phyloP scores from a whole-genome alignment of 2,113 vertebrate genomes.

The Delphinus delphis region DNA sequence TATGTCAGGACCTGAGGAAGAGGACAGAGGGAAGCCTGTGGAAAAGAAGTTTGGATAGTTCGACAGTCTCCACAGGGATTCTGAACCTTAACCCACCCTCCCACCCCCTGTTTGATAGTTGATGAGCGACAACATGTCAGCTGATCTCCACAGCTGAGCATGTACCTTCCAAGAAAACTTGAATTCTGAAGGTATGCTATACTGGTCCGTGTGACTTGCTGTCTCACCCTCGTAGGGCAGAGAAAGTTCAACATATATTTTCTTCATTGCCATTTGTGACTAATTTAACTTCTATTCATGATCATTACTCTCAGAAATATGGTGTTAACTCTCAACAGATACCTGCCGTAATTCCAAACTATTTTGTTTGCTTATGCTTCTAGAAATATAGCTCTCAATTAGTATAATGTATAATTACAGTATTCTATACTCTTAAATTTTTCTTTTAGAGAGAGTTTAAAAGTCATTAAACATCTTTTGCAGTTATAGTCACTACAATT shows the following conservation, averaged over 20 bases:
- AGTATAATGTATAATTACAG: not conserved
- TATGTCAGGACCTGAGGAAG: not conserved
- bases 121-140: not conserved
- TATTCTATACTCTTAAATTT: not conserved
- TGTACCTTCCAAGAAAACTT: not conserved
- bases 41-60: not conserved
- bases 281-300: not conserved
- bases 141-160: not conserved
- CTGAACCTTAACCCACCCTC: not conserved
- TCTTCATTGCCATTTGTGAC: not conserved
- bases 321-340: not conserved
- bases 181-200: not conserved
- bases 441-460: not conserved
- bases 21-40: not conserved
- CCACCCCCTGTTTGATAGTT: not conserved
- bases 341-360: not conserved
- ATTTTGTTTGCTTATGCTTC: not conserved
- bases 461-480: not conserved
- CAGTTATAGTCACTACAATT: not conserved
- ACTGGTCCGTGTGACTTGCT: not conserved
- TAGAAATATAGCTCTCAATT: constrained; percentile 6
- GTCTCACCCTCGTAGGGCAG: not conserved
- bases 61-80: not conserved
- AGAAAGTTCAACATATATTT: not conserved
- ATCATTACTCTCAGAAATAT: not conserved